Base-by-base conservation (phyloP, 2,888 invertebrate species). In the Ophonus ardosiacus region DNA sequence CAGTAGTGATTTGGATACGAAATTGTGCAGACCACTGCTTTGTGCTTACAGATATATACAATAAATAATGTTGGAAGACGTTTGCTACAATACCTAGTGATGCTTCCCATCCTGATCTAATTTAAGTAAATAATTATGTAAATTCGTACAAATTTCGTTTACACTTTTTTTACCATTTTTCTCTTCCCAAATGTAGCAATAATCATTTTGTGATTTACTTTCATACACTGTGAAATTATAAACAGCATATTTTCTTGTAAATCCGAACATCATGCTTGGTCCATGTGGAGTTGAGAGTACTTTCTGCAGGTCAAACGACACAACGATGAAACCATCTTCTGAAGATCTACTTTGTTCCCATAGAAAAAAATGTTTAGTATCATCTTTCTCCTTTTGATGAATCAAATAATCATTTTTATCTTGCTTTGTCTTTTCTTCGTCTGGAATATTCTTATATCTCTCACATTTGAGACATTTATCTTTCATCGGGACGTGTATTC, bases 191-290 rank as follows among this genome's bases (percentile, higher is more conserved):
- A 87, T 15, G 81, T 86, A 88, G 86, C 89, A 88, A 86, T 76
- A 86, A 61, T 86, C 88, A 51, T 88, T 86, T 86, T 87, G 87
- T 17, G 87, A 86, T 7, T 76, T 51, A 57, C 86, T 88, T 86
- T 88, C 88, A 76, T 88, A 88, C 15, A 88, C 68, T 40, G 88
- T 88, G 71, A 88, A 88, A 87, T 88, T 88, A 71, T 87, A 89
- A 17, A 88, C 87, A 21, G 87, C 87, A 85, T 88, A 88, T 87
- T 89, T 89, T 82, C 88, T 84, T 17, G 86, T 85, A 80, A 88
- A 89, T 17, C 86, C 87, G 18, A 87, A 86, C 21, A 87, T 15
- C 86, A 88, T 86, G 85, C 86, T 87, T 17, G 86, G 85, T 7
- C 87, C 88, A 86, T 87, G 86, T 13, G 88, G 87, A 38, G 88